Conservation (phyloP, 2,113 vertebrate species). For the Hemiprocne comata region DNA sequence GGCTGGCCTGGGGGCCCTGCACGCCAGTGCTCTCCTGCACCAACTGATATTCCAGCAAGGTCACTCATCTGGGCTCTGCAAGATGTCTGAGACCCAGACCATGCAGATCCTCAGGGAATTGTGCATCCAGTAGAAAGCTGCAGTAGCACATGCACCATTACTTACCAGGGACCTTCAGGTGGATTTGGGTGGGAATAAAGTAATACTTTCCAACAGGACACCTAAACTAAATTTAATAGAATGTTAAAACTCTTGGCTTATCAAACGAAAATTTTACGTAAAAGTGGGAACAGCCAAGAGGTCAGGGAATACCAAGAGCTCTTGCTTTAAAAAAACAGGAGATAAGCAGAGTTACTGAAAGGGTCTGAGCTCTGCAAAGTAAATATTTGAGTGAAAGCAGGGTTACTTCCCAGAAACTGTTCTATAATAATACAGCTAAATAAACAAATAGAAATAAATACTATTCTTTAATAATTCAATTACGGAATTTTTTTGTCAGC, state of each 20-base stretch:
- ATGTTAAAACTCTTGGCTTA: background rate
- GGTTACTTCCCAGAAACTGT: background rate
- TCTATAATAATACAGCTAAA: background rate
- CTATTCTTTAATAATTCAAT: background rate
- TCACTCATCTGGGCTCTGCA: background rate
- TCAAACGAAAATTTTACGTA: background rate
- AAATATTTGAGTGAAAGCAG: background rate
- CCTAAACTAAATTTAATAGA: background rate
- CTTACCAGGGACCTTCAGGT: background rate
- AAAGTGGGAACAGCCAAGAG: background rate
- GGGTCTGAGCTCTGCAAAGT: background rate
- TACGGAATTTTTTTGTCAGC: background rate
- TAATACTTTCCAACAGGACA: background rate
- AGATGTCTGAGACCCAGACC: background rate
- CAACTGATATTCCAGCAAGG: rapidly evolving
- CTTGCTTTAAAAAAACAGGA: background rate
- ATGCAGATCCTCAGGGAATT: background rate
- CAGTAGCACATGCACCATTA: too few species aligned
- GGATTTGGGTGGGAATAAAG: background rate
- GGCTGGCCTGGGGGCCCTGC: background rate
- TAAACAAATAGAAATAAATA: background rate
- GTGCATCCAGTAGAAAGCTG: background rate
- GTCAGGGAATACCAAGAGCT: background rate
- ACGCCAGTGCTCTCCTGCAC: background rate
- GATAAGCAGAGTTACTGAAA: background rate